Percentiles rank a stretch among this genome's conserved stretches.
Evolutionary conservation across 2,888 invertebrate genomes (phyloP).

Genomic region (Volucella inflata): DNA sequence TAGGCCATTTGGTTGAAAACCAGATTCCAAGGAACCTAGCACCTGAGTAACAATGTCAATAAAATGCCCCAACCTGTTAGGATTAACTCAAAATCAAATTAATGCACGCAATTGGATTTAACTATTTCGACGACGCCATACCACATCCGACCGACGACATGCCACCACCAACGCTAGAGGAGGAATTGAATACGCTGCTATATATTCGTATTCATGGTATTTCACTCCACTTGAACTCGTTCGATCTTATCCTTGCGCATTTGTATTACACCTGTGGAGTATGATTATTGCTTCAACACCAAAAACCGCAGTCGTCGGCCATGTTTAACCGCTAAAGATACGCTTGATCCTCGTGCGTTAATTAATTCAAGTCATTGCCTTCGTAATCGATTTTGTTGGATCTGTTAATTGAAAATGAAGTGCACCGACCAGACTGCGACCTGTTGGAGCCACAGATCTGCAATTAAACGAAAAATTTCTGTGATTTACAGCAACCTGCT

Average conservation of each 20-base stretch:
- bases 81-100: conserved; percentile 63
- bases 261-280: conserved; percentile 71
- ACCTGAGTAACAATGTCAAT: conserved; percentile 36
- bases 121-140: neutral
- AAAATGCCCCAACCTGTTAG: conserved; percentile 45
- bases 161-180: conserved; percentile 1
- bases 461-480: conserved; percentile 68
- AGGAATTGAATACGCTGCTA: neutral
- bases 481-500: conserved; percentile 72
- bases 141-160: neutral
- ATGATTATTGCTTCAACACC: conserved; percentile 67
- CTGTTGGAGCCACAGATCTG: conserved; percentile 12
- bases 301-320: conserved; percentile 29
- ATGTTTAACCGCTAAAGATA: conserved; percentile 20
- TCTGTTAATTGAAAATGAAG: conserved; percentile 72
- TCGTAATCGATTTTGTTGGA: conserved; percentile 71
- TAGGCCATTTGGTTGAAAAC: no score
- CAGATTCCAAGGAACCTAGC: neutral
- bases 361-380: conserved; percentile 71
- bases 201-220: conserved; percentile 22
- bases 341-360: conserved; percentile 55
- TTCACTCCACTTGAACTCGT: conserved; percentile 22
- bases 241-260: conserved; percentile 69
- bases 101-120: conserved; percentile 65
- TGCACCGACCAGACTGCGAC: conserved; percentile 34